phyloP scores from a whole-genome alignment of 2,888 invertebrate genomes.

The Pammene aurita region DNA sequence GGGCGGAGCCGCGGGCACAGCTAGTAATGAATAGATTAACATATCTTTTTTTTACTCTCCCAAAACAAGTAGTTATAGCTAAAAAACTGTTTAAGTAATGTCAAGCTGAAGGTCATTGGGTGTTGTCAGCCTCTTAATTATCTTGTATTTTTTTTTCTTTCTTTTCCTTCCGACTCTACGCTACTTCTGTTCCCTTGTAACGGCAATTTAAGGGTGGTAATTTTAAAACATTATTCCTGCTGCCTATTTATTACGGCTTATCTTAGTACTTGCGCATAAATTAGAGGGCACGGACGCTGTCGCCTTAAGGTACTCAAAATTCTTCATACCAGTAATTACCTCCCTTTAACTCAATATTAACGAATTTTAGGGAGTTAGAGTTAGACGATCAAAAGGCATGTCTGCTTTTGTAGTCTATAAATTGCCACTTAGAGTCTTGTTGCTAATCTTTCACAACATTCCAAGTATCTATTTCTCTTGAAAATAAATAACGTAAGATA shows the following conservation, averaged over 20 bases:
- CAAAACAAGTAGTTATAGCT: too few species aligned
- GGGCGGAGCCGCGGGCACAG: too few species aligned
- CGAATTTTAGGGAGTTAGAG: slow-evolving; percentile 10
- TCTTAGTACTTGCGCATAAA: slow-evolving; percentile 59
- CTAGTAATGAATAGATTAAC: too few species aligned
- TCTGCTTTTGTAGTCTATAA: slow-evolving; percentile 23
- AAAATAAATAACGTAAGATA: too few species aligned
- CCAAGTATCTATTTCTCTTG: too few species aligned
- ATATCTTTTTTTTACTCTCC: too few species aligned
- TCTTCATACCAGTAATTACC: slow-evolving; percentile 35
- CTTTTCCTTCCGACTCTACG: slow-evolving; percentile 39
- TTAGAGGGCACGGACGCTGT: slow-evolving; percentile 52
- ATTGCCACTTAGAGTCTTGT: not conserved
- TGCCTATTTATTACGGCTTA: slow-evolving; percentile 65
- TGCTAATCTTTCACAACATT: not conserved
- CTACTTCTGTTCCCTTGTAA: slow-evolving; percentile 48
- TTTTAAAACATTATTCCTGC: slow-evolving; percentile 63
- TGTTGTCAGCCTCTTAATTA: too few species aligned
- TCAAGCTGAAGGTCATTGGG: too few species aligned
- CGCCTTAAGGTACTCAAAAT: slow-evolving; percentile 49
- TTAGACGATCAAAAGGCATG: slow-evolving; percentile 9
- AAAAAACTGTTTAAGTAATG: too few species aligned
- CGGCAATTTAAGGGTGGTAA: slow-evolving; percentile 62
- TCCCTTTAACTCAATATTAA: slow-evolving; percentile 26
- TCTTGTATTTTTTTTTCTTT: too few species aligned